These are phyloP conservation scores for Balaenoptera acutorostrata DNA, from an alignment of 2,113 vertebrate genomes.

Conservation along the genomic window DNA sequence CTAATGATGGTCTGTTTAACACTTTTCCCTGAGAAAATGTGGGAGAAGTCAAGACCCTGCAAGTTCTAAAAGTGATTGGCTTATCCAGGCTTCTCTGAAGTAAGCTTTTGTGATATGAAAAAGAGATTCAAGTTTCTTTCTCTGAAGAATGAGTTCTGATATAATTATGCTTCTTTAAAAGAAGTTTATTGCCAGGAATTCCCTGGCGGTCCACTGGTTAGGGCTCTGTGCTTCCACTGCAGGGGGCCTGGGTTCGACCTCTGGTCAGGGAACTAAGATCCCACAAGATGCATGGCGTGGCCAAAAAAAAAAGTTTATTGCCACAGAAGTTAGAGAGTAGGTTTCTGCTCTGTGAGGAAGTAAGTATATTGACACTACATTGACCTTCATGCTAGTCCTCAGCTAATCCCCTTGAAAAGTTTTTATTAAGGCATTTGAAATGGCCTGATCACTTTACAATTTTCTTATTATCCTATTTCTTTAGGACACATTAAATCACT, in stretches of 20 bases:
- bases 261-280: no score
- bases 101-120: not conserved
- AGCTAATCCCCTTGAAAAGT: not conserved
- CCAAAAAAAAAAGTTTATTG: not conserved
- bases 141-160: not conserved
- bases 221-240: no score
- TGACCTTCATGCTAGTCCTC: not conserved
- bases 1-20: not conserved
- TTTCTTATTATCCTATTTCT: not conserved
- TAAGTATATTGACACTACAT: not conserved
- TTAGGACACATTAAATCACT: not conserved
- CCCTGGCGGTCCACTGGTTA: no score
- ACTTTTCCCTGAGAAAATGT: not conserved
- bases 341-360: not conserved
- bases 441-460: not conserved
- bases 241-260: no score
- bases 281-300: no score
- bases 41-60: not conserved
- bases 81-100: not conserved
- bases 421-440: not conserved
- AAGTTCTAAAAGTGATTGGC: not conserved
- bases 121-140: not conserved
- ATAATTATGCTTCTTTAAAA: not conserved
- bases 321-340: not conserved
- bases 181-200: not conserved